phyloP scores from a whole-genome alignment of 2,888 invertebrate species.

The Protonemura montana region DNA sequence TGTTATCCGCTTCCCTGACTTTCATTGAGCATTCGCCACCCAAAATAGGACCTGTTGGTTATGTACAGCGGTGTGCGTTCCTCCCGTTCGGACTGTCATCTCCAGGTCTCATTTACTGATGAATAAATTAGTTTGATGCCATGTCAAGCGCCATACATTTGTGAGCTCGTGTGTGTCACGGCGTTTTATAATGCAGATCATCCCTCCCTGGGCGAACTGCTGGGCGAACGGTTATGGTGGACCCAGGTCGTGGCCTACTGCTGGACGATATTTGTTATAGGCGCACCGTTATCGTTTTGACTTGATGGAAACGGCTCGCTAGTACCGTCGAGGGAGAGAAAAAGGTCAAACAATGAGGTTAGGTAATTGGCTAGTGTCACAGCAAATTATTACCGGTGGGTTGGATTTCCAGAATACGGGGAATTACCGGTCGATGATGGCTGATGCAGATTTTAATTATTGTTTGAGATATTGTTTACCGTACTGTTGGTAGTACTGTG shows the following conservation, averaged over 20 bases:
- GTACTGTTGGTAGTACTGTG: too few relatives aligned
- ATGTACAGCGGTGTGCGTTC: slow-evolving; percentile 2
- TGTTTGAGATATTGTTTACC: too few relatives aligned
- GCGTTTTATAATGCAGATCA: slow-evolving; percentile 7
- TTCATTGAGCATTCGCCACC: neutral
- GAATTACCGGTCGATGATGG: too few relatives aligned
- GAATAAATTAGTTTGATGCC: slow-evolving; percentile 36
- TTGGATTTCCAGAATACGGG: neutral
- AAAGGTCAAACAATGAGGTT: neutral
- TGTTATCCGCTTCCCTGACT: neutral
- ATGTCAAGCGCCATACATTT: slow-evolving; percentile 21
- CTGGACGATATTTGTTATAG: neutral
- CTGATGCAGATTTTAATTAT: too few relatives aligned
- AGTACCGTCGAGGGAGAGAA: neutral
- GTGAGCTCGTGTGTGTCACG: neutral
- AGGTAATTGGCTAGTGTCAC: neutral
- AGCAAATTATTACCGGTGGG: neutral
- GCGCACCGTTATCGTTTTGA: neutral
- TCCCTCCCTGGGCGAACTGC: neutral
- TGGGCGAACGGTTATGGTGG: neutral
- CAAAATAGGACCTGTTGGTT: slow-evolving; percentile 3
- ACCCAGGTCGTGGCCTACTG: neutral
- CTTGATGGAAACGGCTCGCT: neutral
- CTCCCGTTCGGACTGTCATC: slow-evolving; percentile 25
- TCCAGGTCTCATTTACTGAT: slow-evolving; percentile 24